Conservation (phyloP, 1,140 invertebrate genomes). For the Mactra quadrangularis region DNA sequence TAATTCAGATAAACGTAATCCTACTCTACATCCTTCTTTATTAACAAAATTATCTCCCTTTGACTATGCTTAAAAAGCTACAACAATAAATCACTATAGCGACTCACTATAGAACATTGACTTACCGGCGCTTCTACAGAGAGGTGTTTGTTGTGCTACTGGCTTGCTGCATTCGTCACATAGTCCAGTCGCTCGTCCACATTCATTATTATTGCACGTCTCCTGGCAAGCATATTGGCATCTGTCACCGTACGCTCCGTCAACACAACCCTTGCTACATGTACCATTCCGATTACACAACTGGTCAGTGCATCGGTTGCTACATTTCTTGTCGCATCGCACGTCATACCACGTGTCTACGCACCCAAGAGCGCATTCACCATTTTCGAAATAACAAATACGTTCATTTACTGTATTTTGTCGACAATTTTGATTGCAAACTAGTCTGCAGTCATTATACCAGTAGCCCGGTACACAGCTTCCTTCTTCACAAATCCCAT, state of each 20-base stretch:
- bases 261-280: slow-evolving; percentile 10
- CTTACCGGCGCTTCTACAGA: slow-evolving; percentile 49
- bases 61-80: no score
- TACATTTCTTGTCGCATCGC: slow-evolving; percentile 22
- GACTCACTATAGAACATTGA: not conserved
- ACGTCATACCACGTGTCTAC: not conserved
- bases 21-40: no score
- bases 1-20: no score
- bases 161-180: slow-evolving; percentile 46
- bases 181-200: slow-evolving; percentile 4
- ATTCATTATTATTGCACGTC: slow-evolving; percentile 42
- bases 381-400: slow-evolving; percentile 9
- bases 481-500: not conserved
- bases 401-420: not conserved
- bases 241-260: slow-evolving; percentile 13
- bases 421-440: slow-evolving; percentile 21
- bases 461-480: slow-evolving; percentile 32
- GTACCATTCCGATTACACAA: slow-evolving; percentile 21
- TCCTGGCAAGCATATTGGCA: not conserved
- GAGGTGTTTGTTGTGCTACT: not conserved
- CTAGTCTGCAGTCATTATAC: slow-evolving; percentile 7
- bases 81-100: not conserved
- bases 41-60: no score
- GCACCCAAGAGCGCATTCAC: slow-evolving; percentile 35
- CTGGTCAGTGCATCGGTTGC: not conserved